Base-by-base conservation (phyloP, 2,888 invertebrate genomes). In the Saturnia pavonia region DNA sequence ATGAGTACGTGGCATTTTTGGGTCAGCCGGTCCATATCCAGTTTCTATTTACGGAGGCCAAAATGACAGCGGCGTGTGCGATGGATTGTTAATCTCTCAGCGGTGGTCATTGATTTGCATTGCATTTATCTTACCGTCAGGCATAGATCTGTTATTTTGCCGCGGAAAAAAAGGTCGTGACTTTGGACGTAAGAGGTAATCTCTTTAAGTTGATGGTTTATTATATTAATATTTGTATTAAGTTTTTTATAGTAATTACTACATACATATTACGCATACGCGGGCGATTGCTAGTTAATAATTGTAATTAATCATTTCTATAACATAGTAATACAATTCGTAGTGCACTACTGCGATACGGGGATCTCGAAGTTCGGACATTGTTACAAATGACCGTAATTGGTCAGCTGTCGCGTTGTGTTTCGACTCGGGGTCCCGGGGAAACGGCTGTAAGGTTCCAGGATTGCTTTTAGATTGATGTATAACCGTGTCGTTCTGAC, bases 361-460 rank as follows among this genome's bases (percentile, higher is more conserved):
- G 73, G 69, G 48, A 45, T 71, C 25, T 60, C 57, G 57, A 25
- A 60, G 57, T 75, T 76, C 76, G 78, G 80, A 78, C 81, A 76
- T 74, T 73, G 77, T 83, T 79, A 83, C 81, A 81, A 80, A 82
- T 81, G 80, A 76, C 72, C 69, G 82, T 82, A 80, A 84, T 84
- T 76, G 78, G 79, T 79, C 78, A 78, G 71, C 74, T 76, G 79
- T 78, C 78, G 71, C 70, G 42, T 68, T 48, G 40, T 57, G 68
- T 54, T 68, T 68, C 68, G 68, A 68, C 16, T 45, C 68, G 19
- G 51, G 65, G 54, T 67, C 54, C 42, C 54, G 66, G 66, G 66
- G 22, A 42, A n/a, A 57, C 57, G 60, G 42, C 60, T 43, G 22
- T 25, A 45, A 70, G 40, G n/a, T 48, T n/a, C 71, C 71, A 65